Evolutionary conservation across 2,113 vertebrate genomes (phyloP).

Genomic region (Corydoras sp.): DNA sequence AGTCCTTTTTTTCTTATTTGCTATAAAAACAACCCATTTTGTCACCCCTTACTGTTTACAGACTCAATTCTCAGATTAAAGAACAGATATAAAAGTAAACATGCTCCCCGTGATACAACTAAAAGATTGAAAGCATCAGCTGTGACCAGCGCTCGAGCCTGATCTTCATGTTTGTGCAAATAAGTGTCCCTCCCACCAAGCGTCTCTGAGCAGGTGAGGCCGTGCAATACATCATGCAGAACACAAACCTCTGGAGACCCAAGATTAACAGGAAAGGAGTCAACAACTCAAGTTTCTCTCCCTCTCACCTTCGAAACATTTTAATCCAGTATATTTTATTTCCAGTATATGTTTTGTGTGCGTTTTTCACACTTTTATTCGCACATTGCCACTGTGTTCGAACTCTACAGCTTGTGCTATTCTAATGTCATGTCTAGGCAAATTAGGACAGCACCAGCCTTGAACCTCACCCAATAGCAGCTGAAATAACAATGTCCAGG

Average conservation of each 20-base stretch:
- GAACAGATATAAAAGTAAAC: no score
- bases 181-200: conserved; percentile 18
- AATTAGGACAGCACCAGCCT: conserved; percentile 5
- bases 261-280: background rate
- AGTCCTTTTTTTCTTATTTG: no score
- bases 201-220: conserved; percentile 8
- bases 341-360: background rate
- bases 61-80: no score
- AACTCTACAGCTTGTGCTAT: background rate
- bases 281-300: background rate
- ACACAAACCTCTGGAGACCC: conserved; percentile 30
- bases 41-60: no score
- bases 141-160: background rate
- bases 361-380: background rate
- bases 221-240: background rate
- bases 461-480: conserved; percentile 3
- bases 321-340: background rate
- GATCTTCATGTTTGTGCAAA: conserved; percentile 30
- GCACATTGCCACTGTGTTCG: background rate
- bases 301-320: background rate
- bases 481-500: background rate
- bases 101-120: no score
- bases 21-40: no score
- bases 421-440: conserved; percentile 10
- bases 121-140: no score